A percentile compares a stretch with the other conserved stretches of the same genome.
These are phyloP conservation scores for Lonchura striata DNA, from an alignment of 2,113 vertebrate genomes.

Conservation along the genomic window DNA sequence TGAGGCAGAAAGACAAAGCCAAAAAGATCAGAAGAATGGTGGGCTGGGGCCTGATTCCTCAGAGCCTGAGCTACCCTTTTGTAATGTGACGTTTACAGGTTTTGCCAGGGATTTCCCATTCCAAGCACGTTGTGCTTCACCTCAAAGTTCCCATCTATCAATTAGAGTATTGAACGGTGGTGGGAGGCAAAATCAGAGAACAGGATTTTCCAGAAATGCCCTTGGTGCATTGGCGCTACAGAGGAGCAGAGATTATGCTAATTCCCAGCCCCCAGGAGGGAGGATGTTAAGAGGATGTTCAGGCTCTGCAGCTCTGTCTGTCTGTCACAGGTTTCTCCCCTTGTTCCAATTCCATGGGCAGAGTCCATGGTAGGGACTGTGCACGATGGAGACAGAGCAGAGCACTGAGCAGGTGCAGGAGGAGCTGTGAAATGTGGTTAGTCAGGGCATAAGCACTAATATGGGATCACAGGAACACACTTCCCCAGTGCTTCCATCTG, in stretches of 20 bases:
- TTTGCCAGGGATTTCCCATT: conserved; percentile 21
- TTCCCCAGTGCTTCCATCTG: neutral
- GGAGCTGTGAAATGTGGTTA: neutral
- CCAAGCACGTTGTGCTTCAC: conserved; percentile 1
- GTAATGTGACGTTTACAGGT: neutral
- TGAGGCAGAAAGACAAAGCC: neutral
- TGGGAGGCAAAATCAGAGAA: conserved; percentile 19
- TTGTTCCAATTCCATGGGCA: neutral
- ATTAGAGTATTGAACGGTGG: conserved; percentile 27
- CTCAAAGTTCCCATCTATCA: conserved; percentile 4
- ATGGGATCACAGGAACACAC: neutral
- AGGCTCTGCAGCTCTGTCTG: neutral
- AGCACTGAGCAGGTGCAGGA: neutral
- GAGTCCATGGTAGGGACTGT: neutral
- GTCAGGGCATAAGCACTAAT: neutral
- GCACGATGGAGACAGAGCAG: neutral
- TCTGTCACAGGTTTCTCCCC: accelerated
- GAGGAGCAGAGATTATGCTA: neutral
- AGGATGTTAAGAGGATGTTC: neutral
- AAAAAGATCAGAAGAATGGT: neutral
- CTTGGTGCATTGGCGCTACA: neutral
- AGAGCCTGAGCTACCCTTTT: neutral
- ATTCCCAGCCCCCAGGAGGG: neutral
- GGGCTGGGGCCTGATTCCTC: neutral
- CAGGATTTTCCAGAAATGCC: neutral